A percentile compares a stretch with the other conserved stretches of the same genome.
phyloP scores from a whole-genome alignment of 2,797 vertebrate species.

The Eulemur rubriventer region DNA sequence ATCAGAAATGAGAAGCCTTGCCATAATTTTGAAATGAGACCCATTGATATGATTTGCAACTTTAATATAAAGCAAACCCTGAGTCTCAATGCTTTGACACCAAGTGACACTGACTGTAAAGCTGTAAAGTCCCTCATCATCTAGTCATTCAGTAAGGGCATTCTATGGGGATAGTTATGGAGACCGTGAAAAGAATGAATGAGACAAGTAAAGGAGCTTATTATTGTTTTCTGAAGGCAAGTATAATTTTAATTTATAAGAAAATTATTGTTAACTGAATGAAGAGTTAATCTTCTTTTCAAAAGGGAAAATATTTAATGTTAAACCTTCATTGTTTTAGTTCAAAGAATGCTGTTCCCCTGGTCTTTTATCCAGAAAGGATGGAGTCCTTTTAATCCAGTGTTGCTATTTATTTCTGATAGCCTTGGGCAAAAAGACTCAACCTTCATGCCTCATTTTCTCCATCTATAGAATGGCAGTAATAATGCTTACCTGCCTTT shows the following conservation, averaged over 20 bases:
- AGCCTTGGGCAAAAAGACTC: slow-evolving; percentile 62
- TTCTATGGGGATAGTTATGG: slow-evolving; percentile 4
- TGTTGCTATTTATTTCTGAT: slow-evolving; percentile 46
- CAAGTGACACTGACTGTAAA: neutral
- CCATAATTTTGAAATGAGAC: slow-evolving; percentile 53
- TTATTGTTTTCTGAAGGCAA: slow-evolving; percentile 38
- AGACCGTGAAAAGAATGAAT: neutral
- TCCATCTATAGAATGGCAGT: slow-evolving; percentile 69
- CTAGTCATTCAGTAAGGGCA: neutral
- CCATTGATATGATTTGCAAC: neutral
- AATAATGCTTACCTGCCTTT: slow-evolving; percentile 63
- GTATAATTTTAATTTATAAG: slow-evolving; percentile 58
- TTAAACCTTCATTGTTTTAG: neutral
- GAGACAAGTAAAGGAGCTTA: slow-evolving; percentile 14
- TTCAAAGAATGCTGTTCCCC: neutral
- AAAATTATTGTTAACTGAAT: slow-evolving; percentile 35
- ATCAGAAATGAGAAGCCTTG: slow-evolving; percentile 44
- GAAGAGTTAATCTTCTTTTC: neutral
- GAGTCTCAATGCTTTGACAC: slow-evolving; percentile 35
- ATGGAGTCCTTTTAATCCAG: neutral
- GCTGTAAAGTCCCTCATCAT: neutral
- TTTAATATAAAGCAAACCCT: slow-evolving; percentile 30
- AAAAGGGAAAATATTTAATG: slow-evolving; percentile 5
- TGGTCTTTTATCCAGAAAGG: neutral
- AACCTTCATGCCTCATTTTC: slow-evolving; percentile 62